Evolutionary conservation across 2,797 vertebrate species (phyloP).

Genomic region (Muraenolepis orangiensis): DNA sequence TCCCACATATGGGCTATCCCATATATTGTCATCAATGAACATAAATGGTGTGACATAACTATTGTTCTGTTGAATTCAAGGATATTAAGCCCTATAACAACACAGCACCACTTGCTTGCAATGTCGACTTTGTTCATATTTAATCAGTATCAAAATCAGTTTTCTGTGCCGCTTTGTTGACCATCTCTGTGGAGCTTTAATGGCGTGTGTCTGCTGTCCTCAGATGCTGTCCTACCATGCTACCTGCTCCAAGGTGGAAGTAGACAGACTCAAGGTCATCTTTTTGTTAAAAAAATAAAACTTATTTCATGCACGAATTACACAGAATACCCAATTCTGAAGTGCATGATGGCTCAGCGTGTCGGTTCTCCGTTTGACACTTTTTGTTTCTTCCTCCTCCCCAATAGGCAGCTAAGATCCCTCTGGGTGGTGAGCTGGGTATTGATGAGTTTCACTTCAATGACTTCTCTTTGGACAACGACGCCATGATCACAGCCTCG

Average conservation of each 20-base stretch:
- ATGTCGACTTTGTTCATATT: no score
- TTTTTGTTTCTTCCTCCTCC: background rate
- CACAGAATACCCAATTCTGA: no score
- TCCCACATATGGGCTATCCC: no score
- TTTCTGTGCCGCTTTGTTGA: background rate
- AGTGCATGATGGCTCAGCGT: background rate
- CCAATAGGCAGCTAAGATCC: slow-evolving; percentile 79
- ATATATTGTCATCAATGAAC: background rate
- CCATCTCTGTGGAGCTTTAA: background rate
- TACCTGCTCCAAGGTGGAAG: slow-evolving; percentile 80
- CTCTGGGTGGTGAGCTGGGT: slow-evolving; percentile 74
- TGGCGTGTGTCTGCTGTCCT: slow-evolving; percentile 17
- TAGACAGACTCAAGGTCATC: slow-evolving; percentile 79
- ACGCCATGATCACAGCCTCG: slow-evolving; percentile 80
- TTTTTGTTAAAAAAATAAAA: background rate
- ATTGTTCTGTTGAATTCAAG: background rate
- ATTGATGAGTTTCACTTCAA: slow-evolving; percentile 80
- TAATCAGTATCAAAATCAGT: background rate
- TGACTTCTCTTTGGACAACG: slow-evolving; percentile 79
- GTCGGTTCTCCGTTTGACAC: background rate
- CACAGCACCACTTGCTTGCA: no score
- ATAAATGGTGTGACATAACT: slow-evolving; percentile 13
- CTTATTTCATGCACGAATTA: background rate
- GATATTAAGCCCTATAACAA: no score
- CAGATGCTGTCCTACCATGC: slow-evolving; percentile 82